Base-by-base conservation (phyloP, 2,113 vertebrate species). In the Falco punctatus region DNA sequence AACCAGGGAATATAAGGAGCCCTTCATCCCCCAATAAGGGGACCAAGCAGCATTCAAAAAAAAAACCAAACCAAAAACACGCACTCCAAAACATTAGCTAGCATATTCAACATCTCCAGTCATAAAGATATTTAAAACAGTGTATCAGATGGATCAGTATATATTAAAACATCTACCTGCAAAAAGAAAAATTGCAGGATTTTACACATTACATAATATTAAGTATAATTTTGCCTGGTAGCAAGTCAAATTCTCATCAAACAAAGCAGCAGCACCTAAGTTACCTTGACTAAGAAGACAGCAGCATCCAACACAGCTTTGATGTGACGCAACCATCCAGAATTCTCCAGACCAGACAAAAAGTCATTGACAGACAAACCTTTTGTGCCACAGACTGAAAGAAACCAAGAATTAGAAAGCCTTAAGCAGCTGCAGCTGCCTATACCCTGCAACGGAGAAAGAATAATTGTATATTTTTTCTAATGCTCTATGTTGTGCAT, bases 251-350 rank as follows among this genome's bases (percentile, higher is more conserved):
- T 27, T 64, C 9, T 38, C 9, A 66, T 72, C n/a, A 93, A 87
- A 86, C 5, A 64, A 89, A 70, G 32, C 3, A 90, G 23, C 15
- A 16, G 51, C 22, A 66, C 23, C 16, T 44, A 48, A 82, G 28
- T 96, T 98, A 99, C 99, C 98, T 98, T 99, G 59, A 98, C 97
- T 48, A 99, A 98, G 93, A 99, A 99, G 91, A 99, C 98, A 15
- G 99, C 99, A 75, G 99, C 99, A 66, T 99, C 99, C 96, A 99
- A 86, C 15, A 99, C 94, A 59, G 99, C 98, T 96, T 99, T 99
- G 96, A 99, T 98, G 64, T 99, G 99, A 48, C 99, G 98, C 54
- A 99, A 97, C 99, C 99, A 99, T 65, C 99, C 99, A 26, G 98
- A 98, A 74, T 91, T 99, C 97, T 99, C 99, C 96, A 99, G 93